These are phyloP conservation scores for Xestia rhomboidea DNA, from an alignment of 2,888 invertebrate genomes.

Conservation along the genomic window DNA sequence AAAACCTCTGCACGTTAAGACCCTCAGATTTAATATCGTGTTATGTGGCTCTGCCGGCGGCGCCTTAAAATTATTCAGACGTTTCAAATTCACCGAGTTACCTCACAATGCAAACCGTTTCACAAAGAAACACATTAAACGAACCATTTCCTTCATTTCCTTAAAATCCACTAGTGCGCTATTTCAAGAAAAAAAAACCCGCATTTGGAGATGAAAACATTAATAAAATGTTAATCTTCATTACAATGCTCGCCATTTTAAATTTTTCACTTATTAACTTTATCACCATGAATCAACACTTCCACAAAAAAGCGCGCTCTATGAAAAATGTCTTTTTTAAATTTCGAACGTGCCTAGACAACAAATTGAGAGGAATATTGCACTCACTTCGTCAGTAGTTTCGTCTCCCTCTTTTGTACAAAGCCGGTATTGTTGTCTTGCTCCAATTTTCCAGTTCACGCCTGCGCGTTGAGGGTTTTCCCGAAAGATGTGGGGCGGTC, in stretches of 20 bases:
- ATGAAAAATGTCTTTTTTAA: conserved; percentile 72
- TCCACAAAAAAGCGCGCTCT: conserved; percentile 36
- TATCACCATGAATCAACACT: conserved; percentile 37
- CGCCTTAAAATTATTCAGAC: neutral
- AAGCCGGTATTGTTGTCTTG: conserved; percentile 69
- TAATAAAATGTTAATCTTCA: conserved; percentile 13
- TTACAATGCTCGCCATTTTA: conserved; percentile 8
- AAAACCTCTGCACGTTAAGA: neutral
- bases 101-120: neutral
- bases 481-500: conserved; percentile 82
- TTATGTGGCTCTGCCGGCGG: neutral
- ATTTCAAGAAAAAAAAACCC: neutral
- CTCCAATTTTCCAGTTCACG: conserved; percentile 83
- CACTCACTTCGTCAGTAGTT: conserved; percentile 74
- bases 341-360: conserved; percentile 84
- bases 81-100: neutral
- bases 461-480: conserved; percentile 84
- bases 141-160: neutral
- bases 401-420: conserved; percentile 73
- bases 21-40: neutral
- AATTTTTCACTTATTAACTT: conserved; percentile 25
- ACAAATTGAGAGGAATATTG: conserved; percentile 84
- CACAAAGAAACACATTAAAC: neutral
- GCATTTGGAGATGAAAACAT: neutral
- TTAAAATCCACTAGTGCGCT: neutral